Evolutionary conservation across 2,113 vertebrate species (phyloP), one percentile per base, ranked within the genome.

Genomic region (Prolemur simus): DNA sequence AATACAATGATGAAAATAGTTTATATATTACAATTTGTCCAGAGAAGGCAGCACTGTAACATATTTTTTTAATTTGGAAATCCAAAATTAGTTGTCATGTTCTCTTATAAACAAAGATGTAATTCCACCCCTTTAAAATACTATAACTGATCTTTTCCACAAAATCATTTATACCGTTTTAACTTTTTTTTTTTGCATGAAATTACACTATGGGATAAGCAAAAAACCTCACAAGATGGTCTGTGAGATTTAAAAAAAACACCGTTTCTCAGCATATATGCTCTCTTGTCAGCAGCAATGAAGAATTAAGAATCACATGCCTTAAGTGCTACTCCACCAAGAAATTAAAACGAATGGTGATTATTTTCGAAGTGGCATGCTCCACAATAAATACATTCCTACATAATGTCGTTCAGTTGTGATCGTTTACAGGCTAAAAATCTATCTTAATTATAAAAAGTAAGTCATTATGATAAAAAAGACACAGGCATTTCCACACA

Each of bases 31-130:
- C 68, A 5, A 84, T 56, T 83, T 42, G 8, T 47, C 1, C 45
- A 23, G 15, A 64, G 47, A 68, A 84, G 37, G 47, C 2, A 15
- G 7, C 32, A 60, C 7, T 12, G 23, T 39, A 47, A 9, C 5
- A 45, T 13, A 18, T 7, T n/a, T 58, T 58, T 87, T 96, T 78
- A 66, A 87, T 37, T 96, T 94, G 82, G 95, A 97, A 97, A 91
- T 84, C 18, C 74, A 85, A 84, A 81, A 97, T 97, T 98, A 97
- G 97, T 97, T 96, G 47, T 96, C 73, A 86, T 89, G 58, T 89
- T 95, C 37, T 81, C 86, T 87, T 80, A 58, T 66, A 85, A 92
- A 8, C 37, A 77, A 66, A 88, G 66, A 54, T 58, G 5, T 8
- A 11, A 45, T 18, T 94, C 71, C 8, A 45, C 25, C 13, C 81